Evolutionary conservation across 1,140 invertebrate genomes (phyloP).

Genomic region (Metopolophium dirhodum): DNA sequence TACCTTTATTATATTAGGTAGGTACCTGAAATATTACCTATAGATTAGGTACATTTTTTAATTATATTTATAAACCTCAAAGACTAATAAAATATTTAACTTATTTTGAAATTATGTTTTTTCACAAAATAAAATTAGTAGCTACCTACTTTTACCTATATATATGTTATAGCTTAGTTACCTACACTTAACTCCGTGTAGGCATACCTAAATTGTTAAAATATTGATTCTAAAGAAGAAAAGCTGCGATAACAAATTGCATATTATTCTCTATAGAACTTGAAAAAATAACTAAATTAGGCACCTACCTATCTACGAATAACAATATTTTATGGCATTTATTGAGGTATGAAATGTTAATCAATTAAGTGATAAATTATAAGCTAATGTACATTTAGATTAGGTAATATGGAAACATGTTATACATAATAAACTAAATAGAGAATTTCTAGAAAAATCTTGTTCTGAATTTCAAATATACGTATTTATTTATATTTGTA

Average conservation of each 20-base stretch:
- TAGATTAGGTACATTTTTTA: no score
- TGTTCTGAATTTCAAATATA: no score
- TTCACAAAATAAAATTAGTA: not conserved
- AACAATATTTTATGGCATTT: not conserved
- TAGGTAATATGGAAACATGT: no score
- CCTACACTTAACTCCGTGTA: not conserved
- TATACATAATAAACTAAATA: no score
- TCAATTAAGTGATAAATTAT: not conserved
- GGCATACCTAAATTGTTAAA: not conserved
- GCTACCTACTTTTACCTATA: not conserved
- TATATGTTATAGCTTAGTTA: not conserved
- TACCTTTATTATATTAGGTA: no score
- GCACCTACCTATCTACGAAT: no score
- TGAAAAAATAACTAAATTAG: not conserved
- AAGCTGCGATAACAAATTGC: not conserved
- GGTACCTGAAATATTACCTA: no score
- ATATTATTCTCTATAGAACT: not conserved
- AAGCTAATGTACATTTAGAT: not conserved
- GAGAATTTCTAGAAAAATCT: no score
- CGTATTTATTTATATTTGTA: no score
- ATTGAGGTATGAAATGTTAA: not conserved
- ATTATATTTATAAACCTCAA: no score
- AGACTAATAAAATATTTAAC: no score
- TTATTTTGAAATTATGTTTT: not conserved
- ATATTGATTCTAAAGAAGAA: not conserved